Conservation (phyloP, 2,797 vertebrate genomes). For the Scarus forsteni region DNA sequence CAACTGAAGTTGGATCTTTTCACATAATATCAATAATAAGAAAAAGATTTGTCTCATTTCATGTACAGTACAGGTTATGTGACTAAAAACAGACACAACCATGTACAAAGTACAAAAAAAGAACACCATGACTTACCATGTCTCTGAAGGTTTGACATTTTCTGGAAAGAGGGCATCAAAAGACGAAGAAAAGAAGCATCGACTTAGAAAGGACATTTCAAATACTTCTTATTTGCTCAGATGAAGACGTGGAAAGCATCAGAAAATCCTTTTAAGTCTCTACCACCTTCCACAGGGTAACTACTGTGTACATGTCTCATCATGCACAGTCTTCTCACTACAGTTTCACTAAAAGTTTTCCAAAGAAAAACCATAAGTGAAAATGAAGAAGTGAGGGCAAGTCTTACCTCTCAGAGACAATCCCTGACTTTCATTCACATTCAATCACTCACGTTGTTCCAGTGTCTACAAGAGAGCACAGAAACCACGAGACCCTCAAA, state of each 20-base stretch:
- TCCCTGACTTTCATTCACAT: slow-evolving; percentile 13
- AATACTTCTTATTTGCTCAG: not conserved
- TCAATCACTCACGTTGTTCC: slow-evolving; percentile 6
- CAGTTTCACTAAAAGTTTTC: not conserved
- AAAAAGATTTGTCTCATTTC: not conserved
- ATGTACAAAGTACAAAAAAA: not conserved
- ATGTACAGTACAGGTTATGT: slow-evolving; percentile 7
- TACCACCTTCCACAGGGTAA: slow-evolving; percentile 53
- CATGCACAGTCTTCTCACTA: slow-evolving; percentile 15
- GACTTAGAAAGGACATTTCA: not conserved
- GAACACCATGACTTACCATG: slow-evolving; percentile 23
- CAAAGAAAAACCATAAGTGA: not conserved
- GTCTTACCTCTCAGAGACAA: slow-evolving; percentile 49
- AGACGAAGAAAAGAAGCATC: slow-evolving; percentile 3
- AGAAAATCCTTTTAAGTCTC: slow-evolving; percentile 65
- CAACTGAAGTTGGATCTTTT: not conserved
- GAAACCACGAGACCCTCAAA: slow-evolving; percentile 14
- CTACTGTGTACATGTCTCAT: slow-evolving; percentile 55
- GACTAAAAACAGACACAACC: not conserved
- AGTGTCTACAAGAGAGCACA: slow-evolving; percentile 48
- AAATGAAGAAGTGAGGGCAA: not conserved
- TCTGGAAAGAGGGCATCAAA: not conserved
- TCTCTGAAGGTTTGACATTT: not conserved
- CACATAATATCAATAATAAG: no score
- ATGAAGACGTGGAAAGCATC: slow-evolving; percentile 44